Percentiles rank a stretch among this genome's conserved stretches.
Conservation (phyloP, 2,113 vertebrate species). For the Corythaixoides concolor region DNA sequence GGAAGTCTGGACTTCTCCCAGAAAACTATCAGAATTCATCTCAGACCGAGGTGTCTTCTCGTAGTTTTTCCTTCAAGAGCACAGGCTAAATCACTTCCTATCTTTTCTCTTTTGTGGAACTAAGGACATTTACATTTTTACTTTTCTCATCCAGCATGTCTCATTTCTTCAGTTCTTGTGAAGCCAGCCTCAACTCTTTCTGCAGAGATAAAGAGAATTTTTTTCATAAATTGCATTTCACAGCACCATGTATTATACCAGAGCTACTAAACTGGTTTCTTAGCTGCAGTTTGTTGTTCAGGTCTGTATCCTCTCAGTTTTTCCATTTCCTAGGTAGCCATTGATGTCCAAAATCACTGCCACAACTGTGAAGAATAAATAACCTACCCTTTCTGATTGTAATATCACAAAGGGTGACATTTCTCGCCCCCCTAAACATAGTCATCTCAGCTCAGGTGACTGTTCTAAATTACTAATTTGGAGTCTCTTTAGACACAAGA, state of each 20-base stretch:
- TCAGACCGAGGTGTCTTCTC: neutral
- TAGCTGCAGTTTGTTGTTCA: neutral
- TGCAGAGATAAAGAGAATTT: neutral
- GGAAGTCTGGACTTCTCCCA: neutral
- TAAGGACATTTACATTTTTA: neutral
- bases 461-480: neutral
- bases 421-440: neutral
- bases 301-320: neutral
- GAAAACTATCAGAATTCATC: neutral
- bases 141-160: neutral
- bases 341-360: neutral
- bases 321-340: neutral
- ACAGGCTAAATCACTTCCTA: neutral
- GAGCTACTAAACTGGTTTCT: neutral
- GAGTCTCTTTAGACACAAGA: neutral
- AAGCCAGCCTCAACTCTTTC: neutral
- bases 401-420: neutral
- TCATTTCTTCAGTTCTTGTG: neutral
- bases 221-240: neutral
- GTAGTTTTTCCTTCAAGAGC: neutral
- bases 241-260: neutral
- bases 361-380: neutral
- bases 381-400: neutral
- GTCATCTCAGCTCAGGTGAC: neutral
- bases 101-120: neutral